A percentile compares a stretch with the other conserved stretches of the same genome.
These are phyloP conservation scores for Ctenoplectra terminalis DNA, from an alignment of 1,140 invertebrate species.

Conservation along the genomic window DNA sequence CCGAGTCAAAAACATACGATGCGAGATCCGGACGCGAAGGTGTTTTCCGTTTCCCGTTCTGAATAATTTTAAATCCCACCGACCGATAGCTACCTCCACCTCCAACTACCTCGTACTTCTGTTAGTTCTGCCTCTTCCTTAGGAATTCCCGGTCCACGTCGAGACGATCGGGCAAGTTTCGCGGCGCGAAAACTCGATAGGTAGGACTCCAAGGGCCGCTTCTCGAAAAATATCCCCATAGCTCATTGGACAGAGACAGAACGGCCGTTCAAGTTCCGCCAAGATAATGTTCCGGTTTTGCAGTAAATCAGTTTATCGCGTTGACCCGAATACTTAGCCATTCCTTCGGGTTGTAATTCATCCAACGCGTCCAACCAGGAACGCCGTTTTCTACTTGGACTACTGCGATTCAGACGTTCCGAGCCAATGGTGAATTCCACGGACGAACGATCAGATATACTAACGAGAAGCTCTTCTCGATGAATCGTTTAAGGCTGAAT, in stretches of 20 bases:
- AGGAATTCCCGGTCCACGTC: neutral
- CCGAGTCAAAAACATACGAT: conserved; percentile 53
- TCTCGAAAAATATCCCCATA: conserved; percentile 39
- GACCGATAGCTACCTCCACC: conserved; percentile 1
- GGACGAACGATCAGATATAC: neutral
- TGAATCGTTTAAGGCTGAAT: neutral
- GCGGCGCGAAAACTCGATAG: neutral
- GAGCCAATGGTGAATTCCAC: neutral
- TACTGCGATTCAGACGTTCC: conserved; percentile 3
- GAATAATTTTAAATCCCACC: conserved; percentile 64
- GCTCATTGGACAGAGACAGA: conserved; percentile 46
- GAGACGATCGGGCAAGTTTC: conserved; percentile 15
- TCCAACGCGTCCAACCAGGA: neutral
- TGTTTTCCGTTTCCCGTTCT: conserved; percentile 53
- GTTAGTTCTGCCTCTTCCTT: neutral
- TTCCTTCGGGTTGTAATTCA: conserved; percentile 46
- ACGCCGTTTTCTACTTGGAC: neutral
- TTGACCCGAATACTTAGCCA: conserved; percentile 52
- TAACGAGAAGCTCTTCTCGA: neutral
- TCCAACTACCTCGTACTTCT: neutral
- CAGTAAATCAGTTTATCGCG: conserved; percentile 57
- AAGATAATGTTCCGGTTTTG: conserved; percentile 47
- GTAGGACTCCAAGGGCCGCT: neutral
- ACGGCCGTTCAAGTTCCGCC: conserved; percentile 31
- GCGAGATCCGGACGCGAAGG: conserved; percentile 24